Percentiles rank a stretch among this genome's conserved stretches.
These are phyloP conservation scores for Apodemia mormo DNA, from an alignment of 2,888 invertebrate genomes.

Conservation along the genomic window DNA sequence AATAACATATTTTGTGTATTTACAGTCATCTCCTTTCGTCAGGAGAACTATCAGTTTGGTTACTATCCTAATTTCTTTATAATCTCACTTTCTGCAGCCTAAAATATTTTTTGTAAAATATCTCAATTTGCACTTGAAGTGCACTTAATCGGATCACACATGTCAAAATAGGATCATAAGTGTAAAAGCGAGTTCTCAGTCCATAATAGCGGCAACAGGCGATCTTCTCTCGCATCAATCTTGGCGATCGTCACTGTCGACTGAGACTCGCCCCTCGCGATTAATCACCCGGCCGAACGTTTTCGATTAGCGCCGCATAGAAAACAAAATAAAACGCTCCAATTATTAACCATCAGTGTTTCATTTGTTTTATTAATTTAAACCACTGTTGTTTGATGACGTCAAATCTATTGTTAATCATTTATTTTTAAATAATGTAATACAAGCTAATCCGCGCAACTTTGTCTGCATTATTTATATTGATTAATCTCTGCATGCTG, in stretches of 20 bases:
- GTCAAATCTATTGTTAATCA: constrained; percentile 1
- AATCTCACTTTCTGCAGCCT: no score
- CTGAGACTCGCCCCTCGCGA: constrained; percentile 64
- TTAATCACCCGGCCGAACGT: constrained; percentile 70
- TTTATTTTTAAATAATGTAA: neutral
- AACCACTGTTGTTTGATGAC: constrained; percentile 9
- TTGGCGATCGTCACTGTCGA: constrained; percentile 69
- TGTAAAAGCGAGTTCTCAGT: constrained; percentile 46
- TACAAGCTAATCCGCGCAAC: neutral
- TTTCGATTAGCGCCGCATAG: constrained; percentile 73
- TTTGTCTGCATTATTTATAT: neutral
- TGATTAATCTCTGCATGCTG: no score
- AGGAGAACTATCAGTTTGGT: no score
- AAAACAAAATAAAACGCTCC: constrained; percentile 55
- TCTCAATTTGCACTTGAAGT: neutral
- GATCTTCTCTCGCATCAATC: constrained; percentile 59
- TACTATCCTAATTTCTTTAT: no score
- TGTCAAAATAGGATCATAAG: constrained; percentile 28
- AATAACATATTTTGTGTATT: no score
- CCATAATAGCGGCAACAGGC: constrained; percentile 55
- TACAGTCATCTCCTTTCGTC: no score
- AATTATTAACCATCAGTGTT: constrained; percentile 53
- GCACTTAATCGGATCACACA: constrained; percentile 32
- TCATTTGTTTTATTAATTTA: constrained; percentile 25
- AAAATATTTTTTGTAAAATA: constrained; percentile 1